Base-by-base conservation (phyloP, 2,888 invertebrate species). In the Clunio marinus region DNA sequence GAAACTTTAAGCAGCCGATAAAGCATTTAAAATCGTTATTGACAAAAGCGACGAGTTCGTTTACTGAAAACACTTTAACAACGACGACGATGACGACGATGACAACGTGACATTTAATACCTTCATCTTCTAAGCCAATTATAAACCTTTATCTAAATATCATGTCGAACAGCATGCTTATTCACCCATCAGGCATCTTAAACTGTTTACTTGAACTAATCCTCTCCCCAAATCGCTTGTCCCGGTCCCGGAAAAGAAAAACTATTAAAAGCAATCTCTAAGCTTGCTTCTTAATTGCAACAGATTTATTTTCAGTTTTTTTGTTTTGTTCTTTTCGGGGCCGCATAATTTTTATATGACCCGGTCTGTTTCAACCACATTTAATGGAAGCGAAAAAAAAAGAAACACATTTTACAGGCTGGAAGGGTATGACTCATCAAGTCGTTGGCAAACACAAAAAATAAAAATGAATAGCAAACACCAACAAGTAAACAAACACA, bases 351-450 rank as follows among this genome's bases (percentile, higher is more conserved):
- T 41, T 41, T 13, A n/a, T n/a, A 41, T 15, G 41, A 41, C 41
- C 41, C 41, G 41, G 41, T 41, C 41, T 41, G 41, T 41, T 41
- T 27, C 37, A 62, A 62, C 35, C 41, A 41, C 62, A 62, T 22
- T 62, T n/a, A 60, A 58, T 58, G 58, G 41, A 62, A 60, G 60
- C 60, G 28, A 60, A 62, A 60, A 35, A 37, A 35, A 41, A 41
- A 41, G n/a, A n/a, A n/a, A n/a, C n/a, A n/a, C n/a, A n/a, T n/a
- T n/a, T n/a, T n/a, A n/a, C n/a, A n/a, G 28, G 22, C 27, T 27
- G 57, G 27, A 58, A 22, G 62, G 17, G 24, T 35, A 62, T 62
- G 62, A 62, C 37, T 62, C 62, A 62, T 62, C 37, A 13, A 28
- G 22, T 20, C 32, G 62, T 22, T 41, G 41, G 41, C 62, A 41